Evolutionary conservation across 1,140 invertebrate species (phyloP).

Genomic region (Pantala flavescens): DNA sequence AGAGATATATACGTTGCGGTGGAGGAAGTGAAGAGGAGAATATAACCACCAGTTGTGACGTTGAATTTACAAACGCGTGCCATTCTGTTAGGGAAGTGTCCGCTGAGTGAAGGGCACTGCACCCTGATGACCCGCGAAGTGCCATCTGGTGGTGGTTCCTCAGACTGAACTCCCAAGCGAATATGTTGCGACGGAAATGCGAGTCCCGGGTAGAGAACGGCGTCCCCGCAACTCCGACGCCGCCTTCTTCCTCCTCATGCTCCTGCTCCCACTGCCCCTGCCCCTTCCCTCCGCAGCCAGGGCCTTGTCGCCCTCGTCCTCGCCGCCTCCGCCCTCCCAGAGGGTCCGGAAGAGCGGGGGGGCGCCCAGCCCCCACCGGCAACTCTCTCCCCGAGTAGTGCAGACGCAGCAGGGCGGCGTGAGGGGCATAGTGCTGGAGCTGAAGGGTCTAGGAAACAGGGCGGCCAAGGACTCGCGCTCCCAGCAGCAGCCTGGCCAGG

Average conservation of each 20-base stretch:
- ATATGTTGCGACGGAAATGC: slow-evolving; percentile 4
- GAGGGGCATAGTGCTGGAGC: slow-evolving; percentile 67
- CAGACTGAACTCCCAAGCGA: background rate
- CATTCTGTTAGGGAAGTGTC: no score
- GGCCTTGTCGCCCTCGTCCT: background rate
- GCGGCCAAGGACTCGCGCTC: background rate
- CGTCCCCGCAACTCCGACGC: background rate
- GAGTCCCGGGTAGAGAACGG: background rate
- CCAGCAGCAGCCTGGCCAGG: slow-evolving; percentile 39
- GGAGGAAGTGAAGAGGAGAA: no score
- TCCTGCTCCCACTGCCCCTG: background rate
- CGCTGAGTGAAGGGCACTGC: no score
- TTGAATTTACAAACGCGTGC: no score
- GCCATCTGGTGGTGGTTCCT: background rate
- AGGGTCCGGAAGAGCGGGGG: background rate
- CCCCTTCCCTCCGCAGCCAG: background rate
- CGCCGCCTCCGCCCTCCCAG: background rate
- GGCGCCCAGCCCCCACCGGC: background rate
- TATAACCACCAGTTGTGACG: no score
- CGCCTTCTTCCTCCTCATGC: background rate
- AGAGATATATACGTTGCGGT: no score
- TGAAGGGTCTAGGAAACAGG: background rate
- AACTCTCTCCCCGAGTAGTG: slow-evolving; percentile 48
- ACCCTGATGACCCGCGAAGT: no score
- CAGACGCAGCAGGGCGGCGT: slow-evolving; percentile 82